phyloP scores from a whole-genome alignment of 2,888 invertebrate genomes.

The Papilio protenor region DNA sequence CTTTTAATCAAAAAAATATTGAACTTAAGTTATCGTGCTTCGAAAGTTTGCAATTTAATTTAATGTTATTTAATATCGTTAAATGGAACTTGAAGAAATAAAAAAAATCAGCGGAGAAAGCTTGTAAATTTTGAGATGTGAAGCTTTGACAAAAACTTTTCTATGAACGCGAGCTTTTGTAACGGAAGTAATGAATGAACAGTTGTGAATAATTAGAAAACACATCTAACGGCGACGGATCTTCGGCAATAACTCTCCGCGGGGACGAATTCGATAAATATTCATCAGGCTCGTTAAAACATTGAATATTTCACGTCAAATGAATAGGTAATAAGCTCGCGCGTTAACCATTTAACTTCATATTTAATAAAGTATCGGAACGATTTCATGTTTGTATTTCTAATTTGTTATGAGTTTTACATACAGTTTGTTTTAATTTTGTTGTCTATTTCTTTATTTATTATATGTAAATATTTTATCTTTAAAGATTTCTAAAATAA shows the following conservation, averaged over 20 bases:
- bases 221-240: constrained; percentile 24
- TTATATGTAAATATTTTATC: neutral
- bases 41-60: neutral
- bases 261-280: constrained; percentile 39
- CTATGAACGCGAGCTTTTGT: neutral
- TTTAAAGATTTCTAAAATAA: no score
- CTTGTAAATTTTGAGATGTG: neutral
- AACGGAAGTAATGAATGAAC: constrained; percentile 18
- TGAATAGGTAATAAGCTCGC: constrained; percentile 32
- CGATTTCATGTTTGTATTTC: neutral
- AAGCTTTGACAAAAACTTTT: neutral
- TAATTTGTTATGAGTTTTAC: constrained; percentile 4
- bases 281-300: constrained; percentile 39
- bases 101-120: neutral
- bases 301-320: constrained; percentile 22
- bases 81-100: neutral
- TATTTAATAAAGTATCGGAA: constrained; percentile 18
- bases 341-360: neutral
- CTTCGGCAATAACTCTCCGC: constrained; percentile 25
- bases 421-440: neutral
- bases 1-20: neutral
- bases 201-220: constrained; percentile 24
- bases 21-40: no score
- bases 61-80: neutral
- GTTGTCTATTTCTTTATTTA: neutral